Conservation (phyloP, 1,140 invertebrate species). For the Stegodyphus dumicola region DNA sequence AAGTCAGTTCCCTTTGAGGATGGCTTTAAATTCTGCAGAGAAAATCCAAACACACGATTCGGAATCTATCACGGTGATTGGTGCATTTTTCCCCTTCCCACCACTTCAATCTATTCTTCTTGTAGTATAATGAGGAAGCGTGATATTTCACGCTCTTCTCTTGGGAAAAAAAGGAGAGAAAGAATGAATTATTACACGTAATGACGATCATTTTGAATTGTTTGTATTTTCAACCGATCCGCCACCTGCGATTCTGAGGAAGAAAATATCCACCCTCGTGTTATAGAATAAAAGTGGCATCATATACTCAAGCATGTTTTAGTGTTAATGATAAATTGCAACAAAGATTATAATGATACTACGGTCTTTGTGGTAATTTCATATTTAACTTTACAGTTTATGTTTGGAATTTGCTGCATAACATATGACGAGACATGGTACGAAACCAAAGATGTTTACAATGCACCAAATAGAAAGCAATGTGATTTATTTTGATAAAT, state of each 20-base stretch:
- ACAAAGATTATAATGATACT: too few species aligned
- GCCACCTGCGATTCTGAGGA: not conserved
- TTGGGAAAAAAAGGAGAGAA: not conserved
- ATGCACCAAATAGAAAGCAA: too few species aligned
- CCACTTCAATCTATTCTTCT: not conserved
- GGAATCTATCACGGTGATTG: slow-evolving; percentile 38
- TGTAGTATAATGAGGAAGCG: slow-evolving; percentile 25
- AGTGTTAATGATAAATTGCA: too few species aligned
- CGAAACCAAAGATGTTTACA: too few species aligned
- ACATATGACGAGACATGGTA: too few species aligned
- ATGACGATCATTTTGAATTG: slow-evolving; percentile 45
- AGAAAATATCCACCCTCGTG: not conserved
- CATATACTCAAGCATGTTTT: too few species aligned
- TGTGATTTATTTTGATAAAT: too few species aligned
- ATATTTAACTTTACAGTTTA: too few species aligned
- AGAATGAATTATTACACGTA: slow-evolving; percentile 44
- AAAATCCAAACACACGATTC: slow-evolving; percentile 20
- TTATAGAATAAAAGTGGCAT: not conserved
- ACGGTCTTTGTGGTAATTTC: too few species aligned
- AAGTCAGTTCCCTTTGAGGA: not conserved
- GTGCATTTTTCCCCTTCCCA: slow-evolving; percentile 3
- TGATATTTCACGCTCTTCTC: slow-evolving; percentile 25
- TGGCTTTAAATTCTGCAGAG: slow-evolving; percentile 7
- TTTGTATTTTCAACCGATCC: slow-evolving; percentile 35
- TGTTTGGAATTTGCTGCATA: too few species aligned